These are phyloP conservation scores for Fissipunctia ypsillon DNA, from an alignment of 2,888 invertebrate species.

Conservation along the genomic window DNA sequence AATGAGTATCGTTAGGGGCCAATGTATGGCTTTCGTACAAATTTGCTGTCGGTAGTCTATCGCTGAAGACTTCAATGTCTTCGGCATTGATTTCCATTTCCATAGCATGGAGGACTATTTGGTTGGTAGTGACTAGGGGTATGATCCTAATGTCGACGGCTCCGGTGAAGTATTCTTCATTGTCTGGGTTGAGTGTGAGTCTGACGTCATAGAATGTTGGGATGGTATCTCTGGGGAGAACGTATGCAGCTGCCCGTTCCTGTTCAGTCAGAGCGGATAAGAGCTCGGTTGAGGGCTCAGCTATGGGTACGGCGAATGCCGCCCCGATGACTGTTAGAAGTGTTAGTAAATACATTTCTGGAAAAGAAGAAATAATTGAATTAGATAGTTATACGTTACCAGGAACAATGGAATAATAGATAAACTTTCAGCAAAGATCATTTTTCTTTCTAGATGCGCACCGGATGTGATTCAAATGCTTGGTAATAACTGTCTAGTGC, in stretches of 20 bases:
- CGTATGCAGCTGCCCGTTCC: conserved; percentile 78
- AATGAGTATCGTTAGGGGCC: conserved; percentile 84
- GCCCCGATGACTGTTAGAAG: conserved; percentile 77
- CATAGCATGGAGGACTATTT: conserved; percentile 87
- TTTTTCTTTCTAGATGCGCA: no score
- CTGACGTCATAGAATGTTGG: conserved; percentile 89
- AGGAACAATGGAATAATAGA: neutral
- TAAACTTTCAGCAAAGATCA: neutral
- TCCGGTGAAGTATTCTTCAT: conserved; percentile 83
- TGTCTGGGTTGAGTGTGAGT: conserved; percentile 85
- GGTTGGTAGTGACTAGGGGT: conserved; percentile 71
- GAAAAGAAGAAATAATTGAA: conserved; percentile 59
- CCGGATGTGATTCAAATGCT: no score
- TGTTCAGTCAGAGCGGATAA: conserved; percentile 54
- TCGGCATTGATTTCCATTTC: conserved; percentile 76
- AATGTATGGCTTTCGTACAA: conserved; percentile 67
- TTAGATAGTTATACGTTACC: neutral
- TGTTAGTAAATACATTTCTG: conserved; percentile 84
- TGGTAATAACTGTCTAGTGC: no score
- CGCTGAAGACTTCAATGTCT: conserved; percentile 69
- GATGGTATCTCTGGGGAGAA: conserved; percentile 88
- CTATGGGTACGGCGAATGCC: conserved; percentile 70
- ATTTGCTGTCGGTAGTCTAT: conserved; percentile 60
- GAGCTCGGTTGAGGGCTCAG: conserved; percentile 63
- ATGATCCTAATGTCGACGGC: conserved; percentile 83